Percentiles rank a stretch among this genome's conserved stretches.
Conservation (phyloP, 2,888 invertebrate species). For the Scrobipalpa atriplicella region DNA sequence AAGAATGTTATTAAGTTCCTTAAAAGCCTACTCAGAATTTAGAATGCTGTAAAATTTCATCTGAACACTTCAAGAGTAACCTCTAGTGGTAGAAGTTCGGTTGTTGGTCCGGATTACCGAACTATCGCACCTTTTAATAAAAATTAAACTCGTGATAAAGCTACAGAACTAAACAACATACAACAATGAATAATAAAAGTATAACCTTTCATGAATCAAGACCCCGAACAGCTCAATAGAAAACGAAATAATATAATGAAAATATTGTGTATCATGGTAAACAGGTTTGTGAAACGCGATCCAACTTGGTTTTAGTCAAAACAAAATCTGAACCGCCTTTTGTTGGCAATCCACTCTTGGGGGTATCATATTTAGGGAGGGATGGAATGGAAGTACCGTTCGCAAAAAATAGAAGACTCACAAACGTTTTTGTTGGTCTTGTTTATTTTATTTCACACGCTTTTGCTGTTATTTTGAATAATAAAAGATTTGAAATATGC, state of each 20-base stretch:
- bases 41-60: no score
- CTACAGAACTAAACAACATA: neutral
- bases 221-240: neutral
- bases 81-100: no score
- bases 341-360: constrained; percentile 75
- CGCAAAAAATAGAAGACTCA: constrained; percentile 40
- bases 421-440: neutral
- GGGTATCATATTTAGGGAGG: constrained; percentile 74
- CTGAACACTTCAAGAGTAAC: no score
- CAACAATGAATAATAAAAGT: neutral
- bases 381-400: constrained; percentile 52
- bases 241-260: constrained; percentile 30
- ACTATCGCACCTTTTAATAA: no score
- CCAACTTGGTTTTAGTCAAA: constrained; percentile 74
- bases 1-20: no score
- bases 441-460: neutral
- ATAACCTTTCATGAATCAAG: neutral
- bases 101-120: no score
- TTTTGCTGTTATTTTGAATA: neutral
- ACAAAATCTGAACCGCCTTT: constrained; percentile 77
- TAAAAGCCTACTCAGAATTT: no score
- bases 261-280: constrained; percentile 57
- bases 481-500: no score
- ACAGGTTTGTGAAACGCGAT: constrained; percentile 73
- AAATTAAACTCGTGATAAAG: no score